Base-by-base conservation (phyloP, 2,888 invertebrate genomes). In the Agrenia bidenticulata region DNA sequence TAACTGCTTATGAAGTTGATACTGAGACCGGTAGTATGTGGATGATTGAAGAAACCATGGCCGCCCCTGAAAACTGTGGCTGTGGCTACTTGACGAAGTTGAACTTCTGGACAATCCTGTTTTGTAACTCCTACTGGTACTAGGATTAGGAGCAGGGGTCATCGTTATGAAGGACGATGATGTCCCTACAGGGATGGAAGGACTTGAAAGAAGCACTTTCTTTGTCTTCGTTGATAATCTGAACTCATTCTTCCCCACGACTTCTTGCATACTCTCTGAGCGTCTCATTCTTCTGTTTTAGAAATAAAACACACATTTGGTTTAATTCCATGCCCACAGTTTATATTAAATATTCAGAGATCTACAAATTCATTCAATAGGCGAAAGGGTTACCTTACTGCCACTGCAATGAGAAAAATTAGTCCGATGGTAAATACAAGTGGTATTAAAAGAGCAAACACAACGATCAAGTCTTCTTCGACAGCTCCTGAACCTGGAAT, bases 341-440 rank as follows among this genome's bases (percentile, higher is more conserved):
- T 50, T 61, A 23, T 11, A 45, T 19, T 49, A 26, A 5, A 39
- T 23, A 49, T 60, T 32, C 54, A 4, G 11, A 32, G 32, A 26
- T 54, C n/a, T 23, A 7, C 23, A 19, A 51, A 19, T 7, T 5
- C 9, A 17, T 49, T 24, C 15, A 13, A 58, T n/a, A 4, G 58
- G 5, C 45, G 9, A 45, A 45, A 7, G 26, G 37, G 54, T 59
- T 70, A 74, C 74, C 74, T 69, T 45, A 74, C 66, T 49, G 71
- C 61, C 15, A 73, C 54, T 21, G 74, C 74, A 19, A 74, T 70
- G 51, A 74, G 58, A 45, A 73, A 70, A 55, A 74, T 74, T 55
- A 67, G 63, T 32, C 67, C 64, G 21, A 71, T 54, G 15, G 72
- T 67, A 21, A 65, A 53, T 50, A 71, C 56, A 5, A 74, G 50